Evolutionary conservation across 2,888 invertebrate species (phyloP).

Genomic region (Lepidocyrtoides sp.): DNA sequence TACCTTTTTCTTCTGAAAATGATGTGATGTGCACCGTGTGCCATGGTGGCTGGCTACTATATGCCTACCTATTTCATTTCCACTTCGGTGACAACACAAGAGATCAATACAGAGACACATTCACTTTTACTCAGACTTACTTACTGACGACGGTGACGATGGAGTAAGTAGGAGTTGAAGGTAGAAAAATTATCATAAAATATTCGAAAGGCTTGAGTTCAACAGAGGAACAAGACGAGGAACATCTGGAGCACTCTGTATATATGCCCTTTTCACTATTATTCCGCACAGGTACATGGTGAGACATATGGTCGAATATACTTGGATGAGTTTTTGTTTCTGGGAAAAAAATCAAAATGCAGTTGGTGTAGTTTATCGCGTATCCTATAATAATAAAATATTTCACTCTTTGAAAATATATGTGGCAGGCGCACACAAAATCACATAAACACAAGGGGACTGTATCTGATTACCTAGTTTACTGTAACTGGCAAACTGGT

Average conservation of each 20-base stretch:
- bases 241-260: slow-evolving; percentile 30
- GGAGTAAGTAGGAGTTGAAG: neutral
- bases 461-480: slow-evolving; percentile 38
- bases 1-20: no score
- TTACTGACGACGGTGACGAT: neutral
- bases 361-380: slow-evolving; percentile 45
- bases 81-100: neutral
- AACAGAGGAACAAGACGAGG: neutral
- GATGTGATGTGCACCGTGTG: no score
- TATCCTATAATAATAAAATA: slow-evolving; percentile 5
- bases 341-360: slow-evolving; percentile 49
- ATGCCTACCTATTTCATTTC: slow-evolving; percentile 6
- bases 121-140: neutral
- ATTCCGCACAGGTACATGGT: slow-evolving; percentile 3
- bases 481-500: no score
- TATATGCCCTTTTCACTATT: neutral
- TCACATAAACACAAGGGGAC: neutral
- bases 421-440: no score
- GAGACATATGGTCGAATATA: slow-evolving; percentile 20
- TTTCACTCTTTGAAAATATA: slow-evolving; percentile 12
- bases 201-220: slow-evolving; percentile 40
- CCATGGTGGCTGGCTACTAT: neutral
- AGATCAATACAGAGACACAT: neutral
- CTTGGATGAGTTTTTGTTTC: neutral
- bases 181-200: slow-evolving; percentile 37